Evolutionary conservation across 2,113 vertebrate species (phyloP), one percentile per base, ranked within the genome.

Genomic region (Zosterops japonicus): DNA sequence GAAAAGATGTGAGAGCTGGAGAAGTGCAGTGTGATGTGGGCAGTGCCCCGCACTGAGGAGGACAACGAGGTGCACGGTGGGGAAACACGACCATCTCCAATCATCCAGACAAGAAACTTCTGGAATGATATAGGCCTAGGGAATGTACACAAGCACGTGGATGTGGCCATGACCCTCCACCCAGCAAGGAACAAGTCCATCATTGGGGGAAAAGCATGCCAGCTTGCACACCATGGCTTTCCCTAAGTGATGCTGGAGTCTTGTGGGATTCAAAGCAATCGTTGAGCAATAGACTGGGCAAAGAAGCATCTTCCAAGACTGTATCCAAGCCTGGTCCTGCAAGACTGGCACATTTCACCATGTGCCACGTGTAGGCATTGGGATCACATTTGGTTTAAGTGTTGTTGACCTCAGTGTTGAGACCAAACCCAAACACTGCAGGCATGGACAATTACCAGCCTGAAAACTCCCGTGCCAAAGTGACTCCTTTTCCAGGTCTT

Each of bases 1-100:
- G 57, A 55, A 63, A 94, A 85, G 27, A 60, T 2, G 11, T 11
- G 59, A 65, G 50, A 83, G 59, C 15, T 56, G 63, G n/a, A 64
- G 19, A 27, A 77, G 25, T 21, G n/a, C 25, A 42, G n/a, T 7
- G 5, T 3, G 22, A 44, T 36, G 16, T 1, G 3, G 53, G 57
- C 13, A 6, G 42, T 11, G n/a, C 35, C 56, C 19, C 0, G 0
- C 55, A 55, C 36, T 1, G 16, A 77, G 42, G 27, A 35, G 39
- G 69, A 31, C 46, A 63, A 7, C 0, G 2, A 64, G 49, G 59
- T 11, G 10, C 33, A 20, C 0, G 0, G 41, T 9, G 28, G 20
- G 52, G 46, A 56, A 89, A 93, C 0, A 0, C 0, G 4, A 25
- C 46, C 24, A 29, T 22, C 63, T 27, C 67, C 22, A 20, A n/a